A percentile compares a stretch with the other conserved stretches of the same genome.
Evolutionary conservation across 2,888 invertebrate genomes (phyloP).

Genomic region (Andrena camellia): DNA sequence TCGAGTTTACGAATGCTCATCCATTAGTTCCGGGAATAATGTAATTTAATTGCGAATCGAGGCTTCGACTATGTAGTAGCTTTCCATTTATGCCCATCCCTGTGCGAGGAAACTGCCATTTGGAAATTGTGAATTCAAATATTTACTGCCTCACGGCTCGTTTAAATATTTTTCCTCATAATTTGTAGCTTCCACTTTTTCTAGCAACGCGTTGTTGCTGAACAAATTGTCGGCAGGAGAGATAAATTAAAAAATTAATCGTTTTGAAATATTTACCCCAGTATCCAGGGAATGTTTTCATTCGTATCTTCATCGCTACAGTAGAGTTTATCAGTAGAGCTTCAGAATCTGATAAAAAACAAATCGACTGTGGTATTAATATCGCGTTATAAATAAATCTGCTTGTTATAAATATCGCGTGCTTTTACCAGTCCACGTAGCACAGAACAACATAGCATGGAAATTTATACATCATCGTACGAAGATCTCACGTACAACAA

Average conservation of each 20-base stretch:
- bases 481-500: background rate
- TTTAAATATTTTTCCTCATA: background rate
- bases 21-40: constrained; percentile 33
- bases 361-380: no score
- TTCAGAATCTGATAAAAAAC: no score
- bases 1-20: constrained; percentile 47
- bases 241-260: background rate
- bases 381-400: no score
- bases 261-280: background rate
- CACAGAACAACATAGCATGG: no score
- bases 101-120: background rate
- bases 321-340: no score
- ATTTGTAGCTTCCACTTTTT: background rate
- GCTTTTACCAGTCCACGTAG: no score
- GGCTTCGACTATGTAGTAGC: background rate
- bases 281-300: background rate
- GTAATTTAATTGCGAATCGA: constrained; percentile 64
- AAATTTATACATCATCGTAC: no score
- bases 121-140: background rate
- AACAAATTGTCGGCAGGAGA: background rate
- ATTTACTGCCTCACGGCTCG: background rate
- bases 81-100: background rate
- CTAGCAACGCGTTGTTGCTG: background rate
- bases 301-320: no score
- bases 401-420: no score